Evolutionary conservation across 2,113 vertebrate genomes (phyloP), one percentile per base, ranked within the genome.

Genomic region (Apteryx mantelli): DNA sequence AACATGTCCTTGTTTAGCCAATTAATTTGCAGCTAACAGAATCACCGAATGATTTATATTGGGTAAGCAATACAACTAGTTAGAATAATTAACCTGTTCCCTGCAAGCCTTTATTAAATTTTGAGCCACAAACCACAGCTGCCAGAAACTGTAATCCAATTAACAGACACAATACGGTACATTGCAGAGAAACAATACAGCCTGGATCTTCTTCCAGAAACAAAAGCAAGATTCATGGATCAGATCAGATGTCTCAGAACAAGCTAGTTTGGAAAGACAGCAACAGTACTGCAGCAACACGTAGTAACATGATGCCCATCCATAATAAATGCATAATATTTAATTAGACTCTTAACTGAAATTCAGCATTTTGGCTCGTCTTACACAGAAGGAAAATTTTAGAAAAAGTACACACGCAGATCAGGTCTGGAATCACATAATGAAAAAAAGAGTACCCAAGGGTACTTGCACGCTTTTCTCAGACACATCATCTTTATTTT

Each of bases 271-370:
- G 65, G 25, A 14, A 74, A 26, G n/a, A 68, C 17, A 75, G 55
- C 30, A 79, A 48, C 28, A 53, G 46, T 28, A 44, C 0, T 60
- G 52, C 61, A 89, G 64, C 11, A 5, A 21, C 56, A n/a, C 9
- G 15, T 53, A 88, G 0, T 16, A 64, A 60, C 11, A 34, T 0
- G 5, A 78, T 16, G 20, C 5, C 2, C 1, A 73, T 13, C 53
- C 3, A 1, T 34, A 86, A 68, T 5, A 78, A 75, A 87, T 11
- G 58, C 13, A 64, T 10, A 87, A 14, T 38, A 78, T 21, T 86
- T 28, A 34, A 81, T 5, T 20, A 86, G 13, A 56, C 40, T 5
- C 69, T 82, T 6, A 84, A 52, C 60, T 91, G 60, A 74, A 81
- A 64, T 79, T 32, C 64, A 81, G 28, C 34, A 84, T 65, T 90